Base-by-base conservation (phyloP, 2,888 invertebrate genomes). In the Ichneumoninae sp. region DNA sequence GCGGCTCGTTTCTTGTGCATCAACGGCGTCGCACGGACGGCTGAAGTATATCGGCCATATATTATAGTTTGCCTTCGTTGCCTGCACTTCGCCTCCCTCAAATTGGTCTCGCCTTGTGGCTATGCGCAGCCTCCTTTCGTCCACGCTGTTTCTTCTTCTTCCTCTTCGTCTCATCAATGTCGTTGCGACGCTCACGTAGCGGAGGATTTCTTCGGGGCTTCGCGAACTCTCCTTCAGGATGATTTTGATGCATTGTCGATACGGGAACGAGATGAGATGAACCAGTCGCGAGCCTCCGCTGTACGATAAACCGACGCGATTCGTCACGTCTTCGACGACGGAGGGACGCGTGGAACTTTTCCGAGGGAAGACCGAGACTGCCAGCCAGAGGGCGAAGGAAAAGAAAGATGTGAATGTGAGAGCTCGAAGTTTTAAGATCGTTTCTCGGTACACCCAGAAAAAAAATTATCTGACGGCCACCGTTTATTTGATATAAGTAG, bases 211-310 rank as follows among this genome's bases (percentile, higher is more conserved):
- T 6, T 10, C 57, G 57, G 57, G 13, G 22, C 26, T 22, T 57
- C 5, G 65, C 40, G 3, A 33, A 19, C 68, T 19, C 22, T 44
- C 22, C 80, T 66, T 62, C 60, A 68, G 26, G 82, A 84, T 77
- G 80, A 71, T 83, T 88, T 86, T 86, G 86, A 88, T 88, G 86
- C 86, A 88, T 88, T 71, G 78, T 69, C 16, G 65, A 22, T 65
- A 50, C 70, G 78, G 47, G 68, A 44, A 54, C 16, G 57, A n/a
- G 30, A 57, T 52, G 47, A 71, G 60, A 54, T 40, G 44, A 26
- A 47, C 57, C 52, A 74, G 16, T 22, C 62, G 66, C 54, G 60
- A 71, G 62, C 71, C 74, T 74, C 72, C 70, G 65, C 65, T 62
- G 50, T 71, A 65, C 84, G 72, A 83, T 85, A 77, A 70, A 86